phyloP scores from a whole-genome alignment of 2,888 invertebrate genomes.

The Eretmocerus hayati region DNA sequence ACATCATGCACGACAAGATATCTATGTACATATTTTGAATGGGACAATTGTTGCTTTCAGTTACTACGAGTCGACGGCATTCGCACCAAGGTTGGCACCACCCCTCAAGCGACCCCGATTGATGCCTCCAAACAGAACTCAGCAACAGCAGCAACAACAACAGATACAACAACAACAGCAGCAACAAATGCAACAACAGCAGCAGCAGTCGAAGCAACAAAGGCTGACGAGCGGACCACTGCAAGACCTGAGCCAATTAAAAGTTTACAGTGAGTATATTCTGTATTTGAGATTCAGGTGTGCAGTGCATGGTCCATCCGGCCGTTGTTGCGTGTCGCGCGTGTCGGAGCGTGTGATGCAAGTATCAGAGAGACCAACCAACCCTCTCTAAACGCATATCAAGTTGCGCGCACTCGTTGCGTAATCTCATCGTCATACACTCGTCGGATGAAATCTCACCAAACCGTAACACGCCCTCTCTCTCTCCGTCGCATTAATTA shows the following conservation, averaged over 20 bases:
- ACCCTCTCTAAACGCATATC: conserved; percentile 15
- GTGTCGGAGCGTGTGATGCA: neutral
- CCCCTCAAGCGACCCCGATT: conserved; percentile 57
- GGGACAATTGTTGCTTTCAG: too few species aligned
- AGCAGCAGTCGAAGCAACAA: conserved; percentile 17
- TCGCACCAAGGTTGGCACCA: conserved; percentile 55
- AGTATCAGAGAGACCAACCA: too few species aligned
- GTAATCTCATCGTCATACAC: neutral
- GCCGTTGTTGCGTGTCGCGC: neutral
- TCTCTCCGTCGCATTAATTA: conserved; percentile 15
- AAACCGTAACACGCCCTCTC: neutral
- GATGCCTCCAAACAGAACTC: conserved; percentile 49
- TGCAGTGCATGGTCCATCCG: neutral
- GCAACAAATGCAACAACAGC: conserved; percentile 27
- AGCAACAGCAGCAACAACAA: conserved; percentile 29
- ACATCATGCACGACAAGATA: too few species aligned
- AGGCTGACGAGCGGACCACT: conserved; percentile 37
- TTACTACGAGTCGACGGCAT: conserved; percentile 57
- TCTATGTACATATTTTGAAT: too few species aligned
- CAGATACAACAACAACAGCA: conserved; percentile 35
- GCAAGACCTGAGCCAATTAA: conserved; percentile 53
- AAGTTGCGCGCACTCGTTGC: conserved; percentile 21
- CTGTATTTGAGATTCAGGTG: too few species aligned
- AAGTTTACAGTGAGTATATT: conserved; percentile 61
- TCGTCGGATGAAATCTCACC: neutral